Evolutionary conservation across 2,113 vertebrate genomes (phyloP), one percentile per base, ranked within the genome.

Genomic region (Propithecus coquereli): DNA sequence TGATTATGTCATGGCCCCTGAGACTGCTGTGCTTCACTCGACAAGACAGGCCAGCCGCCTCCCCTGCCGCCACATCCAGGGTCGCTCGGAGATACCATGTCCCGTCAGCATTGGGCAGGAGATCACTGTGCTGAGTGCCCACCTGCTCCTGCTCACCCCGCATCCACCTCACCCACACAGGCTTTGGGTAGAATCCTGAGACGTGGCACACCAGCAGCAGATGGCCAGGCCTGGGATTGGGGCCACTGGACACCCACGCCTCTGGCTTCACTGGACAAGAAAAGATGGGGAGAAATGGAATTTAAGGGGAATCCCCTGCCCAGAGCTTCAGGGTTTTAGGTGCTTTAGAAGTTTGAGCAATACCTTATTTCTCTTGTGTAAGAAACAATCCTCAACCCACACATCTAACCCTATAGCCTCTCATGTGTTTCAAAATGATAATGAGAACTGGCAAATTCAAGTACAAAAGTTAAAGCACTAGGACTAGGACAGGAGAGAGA

Each of bases 21-120:
- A 96, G 59, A 47, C 97, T 97, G 77, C 89, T 97, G 94, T 97
- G 96, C 37, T 76, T 96, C 65, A 97, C 95, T 3, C 17, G 43
- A 23, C 96, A 97, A 6, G 71, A 45, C 70, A 97, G 86, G 12
- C 93, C 85, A 8, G 81, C 20, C 0, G 65, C 71, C 61, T 97
- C 77, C 25, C 22, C 2, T 14, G 71, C 20, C 0, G 18, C 68
- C 80, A 94, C 91, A 0, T 92, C 77, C 94, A 97, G n/a, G 8
- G 87, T 95, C 4, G 65, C 95, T 73, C 0, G 85, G 27, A 97
- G 81, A 52, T 90, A 95, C 95, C 97, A 97, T 0, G 96, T 96
- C 30, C 76, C 47, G 4, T 96, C 96, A 52, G 89, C 61, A 22
- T 94, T 92, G 47, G 92, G 94, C 81, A 95, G 8, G 68, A 90